phyloP scores from a whole-genome alignment of 64 coral and sea anemone genomes.

The Exaiptasia diaphana region DNA sequence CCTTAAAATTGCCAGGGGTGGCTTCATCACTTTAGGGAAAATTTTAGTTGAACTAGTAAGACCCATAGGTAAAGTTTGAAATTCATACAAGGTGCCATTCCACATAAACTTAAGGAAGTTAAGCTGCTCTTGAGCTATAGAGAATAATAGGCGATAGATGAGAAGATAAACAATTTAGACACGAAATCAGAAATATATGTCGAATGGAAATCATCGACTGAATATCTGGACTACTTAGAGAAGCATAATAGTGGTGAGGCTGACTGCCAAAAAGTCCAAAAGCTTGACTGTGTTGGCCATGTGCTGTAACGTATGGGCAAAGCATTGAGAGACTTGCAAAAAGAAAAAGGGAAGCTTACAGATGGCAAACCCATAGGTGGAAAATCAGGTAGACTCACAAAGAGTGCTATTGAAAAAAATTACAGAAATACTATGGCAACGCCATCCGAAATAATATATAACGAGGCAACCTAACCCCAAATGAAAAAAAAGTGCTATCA shows the following conservation, averaged over 20 bases:
- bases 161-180: too few relatives aligned
- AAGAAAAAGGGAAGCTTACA: background rate
- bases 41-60: constrained; percentile 28
- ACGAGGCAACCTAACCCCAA: background rate
- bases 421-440: constrained; percentile 54
- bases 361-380: constrained; percentile 51
- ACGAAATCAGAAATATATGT: background rate
- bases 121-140: too few relatives aligned
- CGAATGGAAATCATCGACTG: background rate
- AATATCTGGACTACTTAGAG: constrained; percentile 1
- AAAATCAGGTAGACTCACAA: constrained; percentile 15
- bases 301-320: constrained; percentile 43
- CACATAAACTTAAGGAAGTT: too few relatives aligned
- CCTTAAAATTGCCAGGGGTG: too few relatives aligned
- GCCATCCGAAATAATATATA: constrained; percentile 42
- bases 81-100: background rate
- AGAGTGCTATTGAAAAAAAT: constrained; percentile 34
- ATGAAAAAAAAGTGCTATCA: constrained; percentile 31
- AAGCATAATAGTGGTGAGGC: background rate
- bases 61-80: constrained; percentile 26
- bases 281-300: constrained; percentile 44
- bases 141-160: too few relatives aligned
- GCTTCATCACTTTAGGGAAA: too few relatives aligned
- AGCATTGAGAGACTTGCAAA: constrained; percentile 24
- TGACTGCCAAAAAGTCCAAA: constrained; percentile 4